Conservation (phyloP, 2,113 vertebrate species). For the Petaurus breviceps region DNA sequence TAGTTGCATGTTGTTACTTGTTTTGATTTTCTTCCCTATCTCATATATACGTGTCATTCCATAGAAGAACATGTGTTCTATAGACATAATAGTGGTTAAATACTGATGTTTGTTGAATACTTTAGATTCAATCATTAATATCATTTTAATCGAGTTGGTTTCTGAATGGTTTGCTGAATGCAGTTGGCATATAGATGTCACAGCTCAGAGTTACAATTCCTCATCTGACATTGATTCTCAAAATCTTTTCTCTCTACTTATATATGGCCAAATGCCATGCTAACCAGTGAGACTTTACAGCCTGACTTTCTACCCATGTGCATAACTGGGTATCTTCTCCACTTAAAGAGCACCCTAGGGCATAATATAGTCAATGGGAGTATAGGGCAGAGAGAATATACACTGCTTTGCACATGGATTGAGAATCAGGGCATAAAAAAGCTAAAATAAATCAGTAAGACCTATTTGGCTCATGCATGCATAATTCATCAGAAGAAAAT, state of each 20-base stretch:
- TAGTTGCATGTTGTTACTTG: neutral
- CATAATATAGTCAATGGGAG: conserved; percentile 76
- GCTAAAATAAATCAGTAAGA: conserved; percentile 76
- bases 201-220: conserved; percentile 50
- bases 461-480: conserved; percentile 70
- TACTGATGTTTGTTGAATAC: conserved; percentile 21
- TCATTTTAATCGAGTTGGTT: neutral
- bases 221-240: conserved; percentile 76
- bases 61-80: neutral
- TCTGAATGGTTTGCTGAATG: conserved; percentile 35
- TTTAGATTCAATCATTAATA: neutral
- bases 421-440: conserved; percentile 78
- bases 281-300: conserved; percentile 73
- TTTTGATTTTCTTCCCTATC: conserved; percentile 26
- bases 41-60: neutral
- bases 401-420: conserved; percentile 76
- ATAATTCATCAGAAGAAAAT: conserved; percentile 74
- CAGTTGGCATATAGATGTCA: conserved; percentile 43
- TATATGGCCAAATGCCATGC: conserved; percentile 51
- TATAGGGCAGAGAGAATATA: conserved; percentile 76
- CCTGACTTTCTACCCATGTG: conserved; percentile 66
- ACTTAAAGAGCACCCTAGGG: conserved; percentile 76
- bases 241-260: conserved; percentile 61
- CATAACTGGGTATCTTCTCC: conserved; percentile 70
- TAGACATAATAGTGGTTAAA: neutral